A percentile compares a stretch with the other conserved stretches of the same genome.
Evolutionary conservation across 2,888 invertebrate species (phyloP).

Genomic region (Coleophora flavipennella): DNA sequence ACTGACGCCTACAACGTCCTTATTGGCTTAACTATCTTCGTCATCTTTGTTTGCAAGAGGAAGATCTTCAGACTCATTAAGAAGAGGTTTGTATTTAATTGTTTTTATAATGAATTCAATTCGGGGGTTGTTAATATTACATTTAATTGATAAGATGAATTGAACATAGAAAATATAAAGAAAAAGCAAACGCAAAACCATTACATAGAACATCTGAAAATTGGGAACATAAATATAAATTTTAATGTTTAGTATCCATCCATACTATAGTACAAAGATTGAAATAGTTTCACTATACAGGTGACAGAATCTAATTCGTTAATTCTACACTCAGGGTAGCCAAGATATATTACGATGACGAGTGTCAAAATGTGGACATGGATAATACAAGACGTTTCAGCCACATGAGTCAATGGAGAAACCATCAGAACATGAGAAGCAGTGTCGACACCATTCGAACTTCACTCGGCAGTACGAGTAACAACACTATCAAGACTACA

Average conservation of each 20-base stretch:
- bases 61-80: conserved; percentile 75
- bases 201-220: too few relatives aligned
- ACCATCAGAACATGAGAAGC: conserved; percentile 23
- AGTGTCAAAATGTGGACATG: conserved; percentile 16
- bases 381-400: conserved; percentile 22
- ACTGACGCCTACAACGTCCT: conserved; percentile 79
- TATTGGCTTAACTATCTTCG: conserved; percentile 79
- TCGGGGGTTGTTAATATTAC: neutral
- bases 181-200: too few relatives aligned
- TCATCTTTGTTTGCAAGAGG: conserved; percentile 81
- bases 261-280: too few relatives aligned
- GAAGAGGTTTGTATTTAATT: conserved; percentile 53
- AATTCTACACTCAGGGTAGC: conserved; percentile 32
- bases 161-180: neutral
- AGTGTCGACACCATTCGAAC: conserved; percentile 41
- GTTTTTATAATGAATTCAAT: neutral
- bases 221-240: too few relatives aligned
- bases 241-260: too few relatives aligned
- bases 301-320: too few relatives aligned
- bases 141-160: neutral
- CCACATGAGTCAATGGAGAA: conserved; percentile 22
- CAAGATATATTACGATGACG: conserved; percentile 24
- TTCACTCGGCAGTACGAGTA: conserved; percentile 22
- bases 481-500: conserved; percentile 15
- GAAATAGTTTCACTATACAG: too few relatives aligned